Evolutionary conservation across 2,888 invertebrate genomes (phyloP).

Genomic region (Drosophila borealis): DNA sequence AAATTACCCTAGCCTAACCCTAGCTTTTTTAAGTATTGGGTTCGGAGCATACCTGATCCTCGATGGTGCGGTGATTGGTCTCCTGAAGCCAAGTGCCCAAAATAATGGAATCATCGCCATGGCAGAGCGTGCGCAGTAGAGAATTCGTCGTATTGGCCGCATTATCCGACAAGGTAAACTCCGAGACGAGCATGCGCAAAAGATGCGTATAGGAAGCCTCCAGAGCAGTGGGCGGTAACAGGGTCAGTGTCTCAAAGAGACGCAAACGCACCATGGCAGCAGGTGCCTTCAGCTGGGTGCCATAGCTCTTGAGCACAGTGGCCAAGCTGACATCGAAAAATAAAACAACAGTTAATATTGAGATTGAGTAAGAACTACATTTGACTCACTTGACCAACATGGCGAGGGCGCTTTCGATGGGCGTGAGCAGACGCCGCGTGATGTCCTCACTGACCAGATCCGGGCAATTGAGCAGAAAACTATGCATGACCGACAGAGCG

Average conservation of each 20-base stretch:
- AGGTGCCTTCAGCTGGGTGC: slow-evolving; percentile 96
- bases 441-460: slow-evolving; percentile 97
- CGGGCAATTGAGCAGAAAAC: slow-evolving; percentile 95
- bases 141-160: slow-evolving; percentile 96
- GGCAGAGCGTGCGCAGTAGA: slow-evolving; percentile 92
- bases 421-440: slow-evolving; percentile 93
- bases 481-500: slow-evolving; percentile 97
- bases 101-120: slow-evolving; percentile 95
- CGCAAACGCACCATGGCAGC: slow-evolving; percentile 96
- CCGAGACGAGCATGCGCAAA: slow-evolving; percentile 95
- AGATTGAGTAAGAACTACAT: not conserved
- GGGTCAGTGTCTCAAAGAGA: slow-evolving; percentile 93
- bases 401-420: slow-evolving; percentile 97
- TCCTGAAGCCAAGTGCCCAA: slow-evolving; percentile 98
- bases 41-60: slow-evolving; percentile 92
- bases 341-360: not conserved
- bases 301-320: slow-evolving; percentile 93
- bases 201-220: slow-evolving; percentile 95
- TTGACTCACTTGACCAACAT: slow-evolving; percentile 95
- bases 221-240: slow-evolving; percentile 91
- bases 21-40: not conserved
- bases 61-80: slow-evolving; percentile 97
- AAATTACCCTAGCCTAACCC: not conserved
- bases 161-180: slow-evolving; percentile 97
- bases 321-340: slow-evolving; percentile 88